Percentiles rank a stretch among this genome's conserved stretches.
phyloP scores from a whole-genome alignment of 64 coral and sea anemone genomes.

The Montipora efflorescens region DNA sequence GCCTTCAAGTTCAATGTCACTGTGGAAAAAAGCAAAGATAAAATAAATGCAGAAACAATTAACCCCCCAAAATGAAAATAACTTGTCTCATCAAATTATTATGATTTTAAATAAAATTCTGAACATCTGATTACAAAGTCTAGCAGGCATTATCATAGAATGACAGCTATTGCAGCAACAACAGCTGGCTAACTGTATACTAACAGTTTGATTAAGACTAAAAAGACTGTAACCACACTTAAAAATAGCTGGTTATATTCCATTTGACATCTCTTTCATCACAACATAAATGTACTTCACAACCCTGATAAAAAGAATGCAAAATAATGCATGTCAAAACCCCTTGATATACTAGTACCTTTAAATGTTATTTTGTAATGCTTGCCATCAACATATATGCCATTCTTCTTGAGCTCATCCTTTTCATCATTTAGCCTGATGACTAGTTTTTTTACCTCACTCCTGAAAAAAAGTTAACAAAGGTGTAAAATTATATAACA shows the following conservation, averaged over 20 bases:
- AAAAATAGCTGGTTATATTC: too few relatives aligned
- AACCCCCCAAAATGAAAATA: background rate
- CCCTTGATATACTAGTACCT: background rate
- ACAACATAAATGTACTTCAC: background rate
- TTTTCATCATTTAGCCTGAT: conserved; percentile 15
- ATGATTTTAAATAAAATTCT: too few relatives aligned
- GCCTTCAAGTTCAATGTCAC: background rate
- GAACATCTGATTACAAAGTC: too few relatives aligned
- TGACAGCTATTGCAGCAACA: too few relatives aligned
- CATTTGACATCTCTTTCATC: too few relatives aligned
- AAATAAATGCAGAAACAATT: background rate
- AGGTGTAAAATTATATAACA: conserved; percentile 34
- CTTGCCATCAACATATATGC: conserved; percentile 43
- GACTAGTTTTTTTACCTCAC: background rate
- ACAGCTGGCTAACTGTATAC: too few relatives aligned
- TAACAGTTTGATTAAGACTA: too few relatives aligned
- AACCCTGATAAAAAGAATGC: background rate
- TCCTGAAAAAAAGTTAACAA: too few relatives aligned
- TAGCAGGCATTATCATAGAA: too few relatives aligned
- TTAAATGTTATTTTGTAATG: conserved; percentile 30
- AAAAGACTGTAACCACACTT: too few relatives aligned
- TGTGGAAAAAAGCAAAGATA: background rate
- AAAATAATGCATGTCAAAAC: background rate
- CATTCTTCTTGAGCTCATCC: conserved; percentile 23
- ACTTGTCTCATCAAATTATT: background rate